Evolutionary conservation across 2,113 vertebrate species (phyloP), one percentile per base, ranked within the genome.

Genomic region (Steatornis caripensis): DNA sequence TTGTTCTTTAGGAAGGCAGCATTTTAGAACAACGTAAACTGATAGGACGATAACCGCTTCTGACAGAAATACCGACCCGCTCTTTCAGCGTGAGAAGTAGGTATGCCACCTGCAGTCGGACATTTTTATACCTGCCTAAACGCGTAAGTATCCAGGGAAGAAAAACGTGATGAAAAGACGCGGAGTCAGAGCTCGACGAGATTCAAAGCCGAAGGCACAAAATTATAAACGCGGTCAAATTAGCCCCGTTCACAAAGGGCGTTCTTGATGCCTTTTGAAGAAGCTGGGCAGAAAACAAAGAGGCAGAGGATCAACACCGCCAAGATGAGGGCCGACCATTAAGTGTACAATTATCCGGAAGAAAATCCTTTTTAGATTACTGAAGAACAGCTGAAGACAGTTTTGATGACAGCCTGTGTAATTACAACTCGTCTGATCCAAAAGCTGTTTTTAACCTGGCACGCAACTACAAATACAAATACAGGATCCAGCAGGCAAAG

Each of bases 131-230:
- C 18, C 41, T 68, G n/a, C 22, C 45, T 53, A 60, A 89, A 86
- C 0, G 0, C 6, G 0, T 23, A 39, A 54, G 51, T 18, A 72
- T 11, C 39, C 37, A 12, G 11, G n/a, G 24, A 66, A 69, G 18
- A 89, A 84, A 71, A 60, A 4, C 0, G 7, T 15, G n/a, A 43
- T 39, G 27, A 55, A n/a, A 72, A 72, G 15, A 54, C 58, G n/a
- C 30, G 0, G 21, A 39, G 72, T 55, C 0, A 0, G 65, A 53
- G 13, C 32, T 36, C 4, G 1, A 6, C 32, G 64, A 49, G 58
- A 39, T 46, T 69, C 43, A 15, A 61, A 72, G 41, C 49, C 23
- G 58, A 53, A 65, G 39, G 32, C 22, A 62, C 32, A 23, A n/a
- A 65, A 22, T 36, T 8, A 49, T 4, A 49, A 27, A 22, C 15